Conservation (phyloP, 1,140 invertebrate species). For the Heliothis subflexa region DNA sequence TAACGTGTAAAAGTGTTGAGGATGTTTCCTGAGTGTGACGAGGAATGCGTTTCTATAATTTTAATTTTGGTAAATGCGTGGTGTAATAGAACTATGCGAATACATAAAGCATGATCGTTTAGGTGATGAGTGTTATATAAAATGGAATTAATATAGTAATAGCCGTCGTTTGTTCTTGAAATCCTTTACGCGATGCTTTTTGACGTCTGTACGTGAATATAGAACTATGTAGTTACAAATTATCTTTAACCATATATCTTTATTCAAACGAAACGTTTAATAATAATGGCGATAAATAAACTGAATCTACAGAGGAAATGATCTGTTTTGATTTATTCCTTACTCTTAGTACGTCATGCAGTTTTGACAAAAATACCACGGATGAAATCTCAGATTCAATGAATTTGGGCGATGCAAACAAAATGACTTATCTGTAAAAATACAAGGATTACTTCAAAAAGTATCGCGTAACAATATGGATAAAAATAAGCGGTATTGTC, state of each 20-base stretch:
- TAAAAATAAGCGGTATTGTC: slow-evolving; percentile 63
- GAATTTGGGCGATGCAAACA: background rate
- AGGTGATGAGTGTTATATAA: slow-evolving; percentile 78
- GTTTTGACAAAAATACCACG: slow-evolving; percentile 40
- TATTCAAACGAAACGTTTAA: slow-evolving; percentile 5
- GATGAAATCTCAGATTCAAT: background rate
- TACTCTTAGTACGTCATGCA: slow-evolving; percentile 18
- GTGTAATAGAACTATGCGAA: slow-evolving; percentile 67
- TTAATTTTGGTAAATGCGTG: slow-evolving; percentile 61
- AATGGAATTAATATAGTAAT: slow-evolving; percentile 70
- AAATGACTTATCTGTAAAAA: slow-evolving; percentile 12
- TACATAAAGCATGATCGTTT: slow-evolving; percentile 68
- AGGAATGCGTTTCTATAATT: slow-evolving; percentile 39
- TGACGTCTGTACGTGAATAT: slow-evolving; percentile 22
- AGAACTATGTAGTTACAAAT: background rate
- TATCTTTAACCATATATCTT: slow-evolving; percentile 23
- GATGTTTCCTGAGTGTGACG: slow-evolving; percentile 45
- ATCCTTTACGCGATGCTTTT: slow-evolving; percentile 46
- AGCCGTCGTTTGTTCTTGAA: slow-evolving; percentile 54
- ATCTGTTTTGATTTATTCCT: slow-evolving; percentile 28
- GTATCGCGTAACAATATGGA: slow-evolving; percentile 43
- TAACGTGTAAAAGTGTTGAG: slow-evolving; percentile 67
- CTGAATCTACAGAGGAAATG: slow-evolving; percentile 13
- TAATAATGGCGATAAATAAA: slow-evolving; percentile 39
- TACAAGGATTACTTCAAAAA: slow-evolving; percentile 18